Conservation (phyloP, 2,888 invertebrate genomes). For the Ganaspis brasiliensis region DNA sequence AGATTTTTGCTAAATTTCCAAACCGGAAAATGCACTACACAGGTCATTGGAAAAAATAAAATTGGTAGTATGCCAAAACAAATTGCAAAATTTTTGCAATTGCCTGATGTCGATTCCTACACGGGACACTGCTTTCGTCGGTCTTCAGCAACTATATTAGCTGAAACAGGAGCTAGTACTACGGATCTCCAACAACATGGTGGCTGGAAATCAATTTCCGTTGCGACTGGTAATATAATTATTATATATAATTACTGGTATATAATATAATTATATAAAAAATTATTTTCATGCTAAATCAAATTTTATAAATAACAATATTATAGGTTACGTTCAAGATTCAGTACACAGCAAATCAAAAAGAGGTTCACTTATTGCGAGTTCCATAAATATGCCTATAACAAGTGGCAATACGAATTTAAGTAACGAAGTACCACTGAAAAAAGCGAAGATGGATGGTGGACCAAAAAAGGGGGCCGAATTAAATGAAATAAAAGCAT, state of each 20-base stretch:
- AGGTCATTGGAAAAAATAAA: constrained; percentile 46
- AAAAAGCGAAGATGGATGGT: too few species aligned
- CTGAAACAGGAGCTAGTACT: constrained; percentile 47
- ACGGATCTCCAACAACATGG: background rate
- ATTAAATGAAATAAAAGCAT: too few species aligned
- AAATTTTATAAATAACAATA: too few species aligned
- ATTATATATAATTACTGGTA: too few species aligned
- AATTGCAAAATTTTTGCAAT: constrained; percentile 48
- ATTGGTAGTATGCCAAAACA: constrained; percentile 49
- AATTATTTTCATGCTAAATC: too few species aligned
- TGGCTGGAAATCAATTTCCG: too few species aligned
- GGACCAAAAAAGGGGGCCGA: too few species aligned
- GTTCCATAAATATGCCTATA: background rate
- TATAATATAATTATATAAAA: too few species aligned
- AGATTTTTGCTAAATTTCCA: constrained; percentile 48
- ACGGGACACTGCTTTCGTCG: constrained; percentile 62
- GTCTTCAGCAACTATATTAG: constrained; percentile 49
- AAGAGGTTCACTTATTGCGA: background rate
- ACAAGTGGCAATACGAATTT: background rate
- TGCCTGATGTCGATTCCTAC: constrained; percentile 70
- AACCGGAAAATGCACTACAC: constrained; percentile 48
- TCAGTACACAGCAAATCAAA: background rate
- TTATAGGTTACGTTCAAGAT: constrained; percentile 2
- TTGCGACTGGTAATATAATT: too few species aligned
- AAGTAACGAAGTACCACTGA: too few species aligned